Conservation (phyloP, 2,113 vertebrate species). For the Epinephelus cyanopodus region DNA sequence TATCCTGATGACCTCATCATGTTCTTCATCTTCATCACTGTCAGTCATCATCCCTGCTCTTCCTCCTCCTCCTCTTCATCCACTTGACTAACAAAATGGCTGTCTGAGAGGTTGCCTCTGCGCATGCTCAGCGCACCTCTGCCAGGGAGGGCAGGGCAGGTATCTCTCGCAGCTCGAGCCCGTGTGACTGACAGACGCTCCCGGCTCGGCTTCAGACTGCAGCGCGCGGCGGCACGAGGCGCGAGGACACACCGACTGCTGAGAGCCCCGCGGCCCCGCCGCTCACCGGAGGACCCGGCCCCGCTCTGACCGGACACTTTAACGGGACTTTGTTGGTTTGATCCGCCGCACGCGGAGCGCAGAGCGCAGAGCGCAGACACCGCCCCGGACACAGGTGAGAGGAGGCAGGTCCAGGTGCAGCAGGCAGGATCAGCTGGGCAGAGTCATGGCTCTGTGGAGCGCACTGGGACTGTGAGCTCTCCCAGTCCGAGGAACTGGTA, state of each 20-base stretch:
- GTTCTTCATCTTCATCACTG: slow-evolving; percentile 28
- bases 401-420: background rate
- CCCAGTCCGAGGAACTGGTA: slow-evolving; percentile 36
- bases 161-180: slow-evolving; percentile 55
- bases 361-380: background rate
- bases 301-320: background rate
- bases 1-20: background rate
- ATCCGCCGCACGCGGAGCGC: background rate
- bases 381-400: slow-evolving; percentile 58
- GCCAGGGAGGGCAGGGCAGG: slow-evolving; percentile 76
- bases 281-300: slow-evolving; percentile 3
- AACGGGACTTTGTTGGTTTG: slow-evolving; percentile 1
- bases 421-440: background rate
- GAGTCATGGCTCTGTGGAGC: slow-evolving; percentile 76
- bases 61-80: slow-evolving; percentile 2
- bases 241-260: slow-evolving; percentile 40
- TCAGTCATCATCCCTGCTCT: slow-evolving; percentile 21
- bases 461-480: slow-evolving; percentile 54
- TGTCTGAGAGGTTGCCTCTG: slow-evolving; percentile 53
- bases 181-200: slow-evolving; percentile 68
- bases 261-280: slow-evolving; percentile 16
- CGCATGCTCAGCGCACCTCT: slow-evolving; percentile 87
- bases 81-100: slow-evolving; percentile 74
- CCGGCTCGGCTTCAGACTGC: slow-evolving; percentile 19
- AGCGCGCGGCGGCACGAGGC: slow-evolving; percentile 42